A percentile compares a stretch with the other conserved stretches of the same genome.
Evolutionary conservation across 2,797 vertebrate genomes (phyloP).

Genomic region (Xiphophorus birchmanni): DNA sequence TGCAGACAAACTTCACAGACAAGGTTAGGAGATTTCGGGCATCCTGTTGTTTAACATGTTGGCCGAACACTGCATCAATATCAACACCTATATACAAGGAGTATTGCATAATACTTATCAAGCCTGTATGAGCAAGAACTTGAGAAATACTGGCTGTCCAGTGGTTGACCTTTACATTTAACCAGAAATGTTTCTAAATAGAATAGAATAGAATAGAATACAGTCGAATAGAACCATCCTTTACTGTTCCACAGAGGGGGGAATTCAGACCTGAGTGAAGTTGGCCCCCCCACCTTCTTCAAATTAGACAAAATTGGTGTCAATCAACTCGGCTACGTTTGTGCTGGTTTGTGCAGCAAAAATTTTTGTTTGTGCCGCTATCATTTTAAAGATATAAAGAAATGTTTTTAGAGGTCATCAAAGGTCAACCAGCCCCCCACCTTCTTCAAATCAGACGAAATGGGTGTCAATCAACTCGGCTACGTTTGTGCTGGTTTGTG

Average conservation of each 20-base stretch:
- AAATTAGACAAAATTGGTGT: too few species aligned
- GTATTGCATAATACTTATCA: not conserved
- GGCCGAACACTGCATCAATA: not conserved
- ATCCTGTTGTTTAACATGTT: slow-evolving; percentile 42
- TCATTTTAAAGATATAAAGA: too few species aligned
- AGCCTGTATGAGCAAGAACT: not conserved
- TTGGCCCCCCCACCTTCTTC: too few species aligned
- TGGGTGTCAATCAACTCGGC: too few species aligned
- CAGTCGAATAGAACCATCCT: not conserved
- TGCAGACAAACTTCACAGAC: slow-evolving; percentile 48
- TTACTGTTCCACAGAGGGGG: not conserved
- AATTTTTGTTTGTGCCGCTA: too few species aligned
- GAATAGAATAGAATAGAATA: not conserved
- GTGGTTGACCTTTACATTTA: not conserved
- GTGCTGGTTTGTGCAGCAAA: too few species aligned
- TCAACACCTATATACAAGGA: slow-evolving; percentile 1
- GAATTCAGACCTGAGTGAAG: too few species aligned
- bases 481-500: too few species aligned
- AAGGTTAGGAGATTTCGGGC: slow-evolving; percentile 38
- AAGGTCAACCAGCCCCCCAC: too few species aligned
- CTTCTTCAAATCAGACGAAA: too few species aligned
- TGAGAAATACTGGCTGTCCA: not conserved
- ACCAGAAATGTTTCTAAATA: not conserved
- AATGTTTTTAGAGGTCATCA: too few species aligned
- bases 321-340: too few species aligned